A percentile compares a stretch with the other conserved stretches of the same genome.
Evolutionary conservation across 2,113 vertebrate genomes (phyloP).

Genomic region (Leptobrachium leishanense): DNA sequence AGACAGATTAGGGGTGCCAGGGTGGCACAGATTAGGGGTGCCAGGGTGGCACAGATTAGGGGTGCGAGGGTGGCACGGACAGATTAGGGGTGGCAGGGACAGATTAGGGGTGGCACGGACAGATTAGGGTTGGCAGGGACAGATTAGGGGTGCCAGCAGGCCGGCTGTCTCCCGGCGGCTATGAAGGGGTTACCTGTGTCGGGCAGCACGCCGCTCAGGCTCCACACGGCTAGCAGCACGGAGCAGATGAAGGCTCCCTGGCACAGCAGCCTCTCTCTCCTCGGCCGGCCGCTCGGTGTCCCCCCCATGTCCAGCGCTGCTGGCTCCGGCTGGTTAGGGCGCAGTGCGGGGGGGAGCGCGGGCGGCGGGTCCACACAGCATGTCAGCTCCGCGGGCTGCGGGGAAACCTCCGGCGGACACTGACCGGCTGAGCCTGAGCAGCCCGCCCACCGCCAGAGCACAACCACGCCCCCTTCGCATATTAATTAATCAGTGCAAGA

Average conservation of each 20-base stretch:
- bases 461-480: too few species aligned
- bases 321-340: not conserved
- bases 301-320: not conserved
- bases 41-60: too few species aligned
- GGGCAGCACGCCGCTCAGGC: constrained; percentile 1
- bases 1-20: too few species aligned
- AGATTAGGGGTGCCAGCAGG: too few species aligned
- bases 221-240: constrained; percentile 10
- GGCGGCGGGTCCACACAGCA: constrained; percentile 42
- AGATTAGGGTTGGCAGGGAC: too few species aligned
- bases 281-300: not conserved
- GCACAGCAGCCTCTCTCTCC: constrained; percentile 19
- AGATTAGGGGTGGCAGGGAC: too few species aligned
- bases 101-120: too few species aligned
- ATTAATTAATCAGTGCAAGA: not conserved
- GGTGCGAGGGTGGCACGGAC: too few species aligned
- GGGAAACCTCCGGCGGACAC: not conserved
- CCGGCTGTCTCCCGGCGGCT: not conserved
- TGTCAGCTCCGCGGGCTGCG: constrained; percentile 11
- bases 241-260: constrained; percentile 17
- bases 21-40: too few species aligned
- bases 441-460: not conserved
- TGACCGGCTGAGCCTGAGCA: not conserved
- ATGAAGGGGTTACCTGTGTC: constrained; percentile 31
- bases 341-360: not conserved